Evolutionary conservation across 1,140 invertebrate species (phyloP).

Genomic region (Condylostylus longicornis): DNA sequence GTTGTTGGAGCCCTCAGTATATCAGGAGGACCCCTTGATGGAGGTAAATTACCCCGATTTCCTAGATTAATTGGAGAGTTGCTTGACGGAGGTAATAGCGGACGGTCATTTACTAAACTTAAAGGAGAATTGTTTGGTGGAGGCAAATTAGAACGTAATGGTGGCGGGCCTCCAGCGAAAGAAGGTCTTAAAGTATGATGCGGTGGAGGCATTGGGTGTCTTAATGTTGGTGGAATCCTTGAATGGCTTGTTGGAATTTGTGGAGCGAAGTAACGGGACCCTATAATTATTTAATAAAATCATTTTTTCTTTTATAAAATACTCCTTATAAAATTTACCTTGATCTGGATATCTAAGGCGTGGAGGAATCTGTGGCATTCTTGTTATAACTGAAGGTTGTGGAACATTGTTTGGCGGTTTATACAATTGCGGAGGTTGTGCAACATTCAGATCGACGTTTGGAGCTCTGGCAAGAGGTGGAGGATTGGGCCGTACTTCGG

Average conservation of each 20-base stretch:
- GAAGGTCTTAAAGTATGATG: slow-evolving; percentile 19
- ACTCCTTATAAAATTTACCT: neutral
- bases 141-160: slow-evolving; percentile 7
- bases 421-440: slow-evolving; percentile 33
- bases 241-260: neutral
- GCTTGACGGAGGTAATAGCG: too few species aligned
- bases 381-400: slow-evolving; percentile 44
- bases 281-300: slow-evolving; percentile 3
- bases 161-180: slow-evolving; percentile 21
- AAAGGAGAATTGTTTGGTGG: too few species aligned
- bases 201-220: slow-evolving; percentile 14
- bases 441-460: slow-evolving; percentile 12
- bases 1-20: too few species aligned
- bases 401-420: slow-evolving; percentile 26
- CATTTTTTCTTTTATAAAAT: neutral
- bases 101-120: too few species aligned
- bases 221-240: slow-evolving; percentile 3
- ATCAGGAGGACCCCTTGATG: too few species aligned
- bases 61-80: too few species aligned
- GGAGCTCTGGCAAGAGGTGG: neutral
- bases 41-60: too few species aligned
- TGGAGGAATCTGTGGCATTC: slow-evolving; percentile 43
- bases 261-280: slow-evolving; percentile 8
- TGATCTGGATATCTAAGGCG: slow-evolving; percentile 9
- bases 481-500: neutral